Evolutionary conservation across 2,797 vertebrate species (phyloP), one percentile per base, ranked within the genome.

Genomic region (Dallia pectoralis): DNA sequence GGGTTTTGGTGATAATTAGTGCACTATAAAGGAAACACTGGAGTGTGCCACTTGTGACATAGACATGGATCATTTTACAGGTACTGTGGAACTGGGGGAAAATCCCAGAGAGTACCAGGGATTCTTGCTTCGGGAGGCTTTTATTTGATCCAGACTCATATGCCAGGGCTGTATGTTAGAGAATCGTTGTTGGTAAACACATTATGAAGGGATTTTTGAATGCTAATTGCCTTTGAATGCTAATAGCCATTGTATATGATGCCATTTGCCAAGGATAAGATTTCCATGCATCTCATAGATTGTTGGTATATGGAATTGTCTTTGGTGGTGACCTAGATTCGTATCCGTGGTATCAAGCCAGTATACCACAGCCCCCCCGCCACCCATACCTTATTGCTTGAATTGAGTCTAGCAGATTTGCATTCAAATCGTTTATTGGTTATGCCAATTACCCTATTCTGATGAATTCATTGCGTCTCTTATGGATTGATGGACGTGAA

Each of bases 131-230:
- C 76, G 68, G 77, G 44, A 63, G 69, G 27, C 44, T 33, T 53
- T 76, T 69, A 77, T 67, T 84, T 71, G 88, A 89, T 89, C 89
- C 88, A 86, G 85, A 68, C 72, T 63, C 73, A 82, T 86, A 90
- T 89, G 87, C 88, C 74, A 79, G 70, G 67, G 9, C 70, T 73
- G 71, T 77, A 83, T 77, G 81, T 72, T 81, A 81, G 84, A 86
- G 79, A 12, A 9, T 40, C 5, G 2, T 44, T 44, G 40, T 44
- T 44, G 12, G 40, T 6, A 44, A 4, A 44, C 40, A 44, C 40
- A 44, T 44, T 14, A 44, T 44, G 6, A 44, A 44, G 9, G 1
- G 40, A 0, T 1, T 44, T 44, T 44, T 44, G 40, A 44, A 44
- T 44, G 11, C 9, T 44, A 12, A 44, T 11, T 44, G 11, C 40